Base-by-base conservation (phyloP, 2,113 vertebrate genomes). In the Irena cyanogastra region DNA sequence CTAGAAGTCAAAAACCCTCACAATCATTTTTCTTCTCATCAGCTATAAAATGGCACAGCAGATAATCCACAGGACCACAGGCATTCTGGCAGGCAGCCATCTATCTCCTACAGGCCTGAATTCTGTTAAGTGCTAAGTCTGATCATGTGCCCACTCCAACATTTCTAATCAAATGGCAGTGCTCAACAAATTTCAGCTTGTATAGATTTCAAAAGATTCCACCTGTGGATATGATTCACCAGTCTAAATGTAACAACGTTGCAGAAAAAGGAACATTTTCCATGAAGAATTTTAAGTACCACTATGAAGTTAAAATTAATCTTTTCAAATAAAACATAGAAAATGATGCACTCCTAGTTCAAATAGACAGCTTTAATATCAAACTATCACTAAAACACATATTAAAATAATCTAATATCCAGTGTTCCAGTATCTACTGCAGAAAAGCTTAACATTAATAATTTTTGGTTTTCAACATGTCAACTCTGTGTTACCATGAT, bases 41-140 rank as follows among this genome's bases (percentile, higher is more conserved):
- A 87, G 57, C 50, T 53, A 74, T 56, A 79, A 91, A 94, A 87
- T 3, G 27, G 81, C 47, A 85, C 60, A 90, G 83, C 27, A 90
- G 71, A 91, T 83, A 96, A 90, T 87, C 70, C 83, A 92, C 42
- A 63, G 90, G 89, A 84, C 56, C 71, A 80, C 66, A 91, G 84
- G 72, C 74, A 75, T 65, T 83, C 33, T 96, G 93, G 91, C 86
- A 94, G 42, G 64, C 89, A 92, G 91, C 87, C 87, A 68, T 24
- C 74, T n/a, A 78, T 26, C 33, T 84, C 83, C 78, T 37, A 50
- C 60, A 79, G 71, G 21, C 68, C 84, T 27, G 31, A 89, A 74
- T 87, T 74, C 64, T 84, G 69, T 47, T 64, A 74, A 47, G 50
- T 60, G 78, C n/a, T 28, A 78, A 70, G 44, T 57, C 75, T 63